These are phyloP conservation scores for Cataglyphis hispanica DNA, from an alignment of 1,140 invertebrate species.

Conservation along the genomic window DNA sequence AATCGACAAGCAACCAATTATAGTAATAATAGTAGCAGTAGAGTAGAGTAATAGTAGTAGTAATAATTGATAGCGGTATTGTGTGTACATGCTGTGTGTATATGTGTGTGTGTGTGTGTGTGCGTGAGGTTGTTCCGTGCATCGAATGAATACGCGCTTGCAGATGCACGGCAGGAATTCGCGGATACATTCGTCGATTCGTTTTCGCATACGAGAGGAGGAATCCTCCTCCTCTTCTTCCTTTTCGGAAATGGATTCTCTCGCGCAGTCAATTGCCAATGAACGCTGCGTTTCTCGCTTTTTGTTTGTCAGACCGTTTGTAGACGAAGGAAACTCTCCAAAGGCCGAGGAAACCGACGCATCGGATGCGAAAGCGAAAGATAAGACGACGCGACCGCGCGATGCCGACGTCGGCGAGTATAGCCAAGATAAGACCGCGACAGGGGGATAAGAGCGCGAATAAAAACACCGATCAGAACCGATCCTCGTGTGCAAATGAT, in stretches of 20 bases:
- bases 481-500: too few species aligned
- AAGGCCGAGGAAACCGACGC: neutral
- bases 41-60: slow-evolving; percentile 68
- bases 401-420: neutral
- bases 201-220: neutral
- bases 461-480: slow-evolving; percentile 7
- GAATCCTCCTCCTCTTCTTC: neutral
- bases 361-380: neutral
- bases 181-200: slow-evolving; percentile 28
- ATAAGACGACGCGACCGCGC: slow-evolving; percentile 21
- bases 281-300: neutral
- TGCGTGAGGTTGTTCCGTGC: slow-evolving; percentile 1
- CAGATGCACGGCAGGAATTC: slow-evolving; percentile 46
- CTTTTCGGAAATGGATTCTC: neutral
- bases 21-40: slow-evolving; percentile 75
- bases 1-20: slow-evolving; percentile 74
- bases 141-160: slow-evolving; percentile 24
- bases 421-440: neutral
- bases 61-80: slow-evolving; percentile 75
- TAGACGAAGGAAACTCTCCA: too few species aligned
- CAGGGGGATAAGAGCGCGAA: neutral
- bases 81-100: slow-evolving; percentile 39
- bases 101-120: slow-evolving; percentile 26
- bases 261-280: neutral
- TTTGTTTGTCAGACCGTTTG: neutral